Base-by-base conservation (phyloP, 2,797 vertebrate species). In the Chlorospingus semifuscus region DNA sequence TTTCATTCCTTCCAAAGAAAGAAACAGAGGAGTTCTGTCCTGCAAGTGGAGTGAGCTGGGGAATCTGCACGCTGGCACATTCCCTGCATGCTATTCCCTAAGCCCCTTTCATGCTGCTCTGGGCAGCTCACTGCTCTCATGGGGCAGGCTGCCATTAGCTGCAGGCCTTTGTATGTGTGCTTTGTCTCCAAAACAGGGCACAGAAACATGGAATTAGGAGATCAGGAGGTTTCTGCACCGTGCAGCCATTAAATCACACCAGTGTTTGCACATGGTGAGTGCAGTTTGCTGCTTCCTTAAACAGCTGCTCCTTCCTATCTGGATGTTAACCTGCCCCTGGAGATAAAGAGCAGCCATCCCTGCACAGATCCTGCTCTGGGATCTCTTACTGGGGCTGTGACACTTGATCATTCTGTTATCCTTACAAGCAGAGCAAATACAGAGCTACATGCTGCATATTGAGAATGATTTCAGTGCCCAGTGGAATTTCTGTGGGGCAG, bases 1-100 rank as follows among this genome's bases (percentile, higher is more conserved):
- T 81, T 83, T 69, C 52, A 75, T 90, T 83, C 85, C 41, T 72
- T 91, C 89, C 65, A 71, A 81, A 94, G 75, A 90, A 89, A 95
- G 56, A 49, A 90, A 60, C 63, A 83, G 88, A 65, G n/a, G 74
- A 8, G 57, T 53, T 87, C 49, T 92, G 87, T 81, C 19, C 50
- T 61, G 29, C 41, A 26, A 9, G 61, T 1, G 6, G 82, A 75
- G 84, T 2, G 61, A 69, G 36, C 63, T 17, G 6, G 75, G 75
- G 64, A 95, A 89, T 92, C 64, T 81, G 84, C 84, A 37, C 1
- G 21, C 56, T 89, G 84, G 92, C 86, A 83, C 93, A 89, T 95
- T 96, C 89, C 82, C 66, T 41, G 71, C 66, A 0, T 89, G 84
- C 87, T 81, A 2, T 71, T 89, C 76, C 57, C 82, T 92, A 80